phyloP scores from a whole-genome alignment of 2,888 invertebrate genomes.

The Charanyca ferruginea region DNA sequence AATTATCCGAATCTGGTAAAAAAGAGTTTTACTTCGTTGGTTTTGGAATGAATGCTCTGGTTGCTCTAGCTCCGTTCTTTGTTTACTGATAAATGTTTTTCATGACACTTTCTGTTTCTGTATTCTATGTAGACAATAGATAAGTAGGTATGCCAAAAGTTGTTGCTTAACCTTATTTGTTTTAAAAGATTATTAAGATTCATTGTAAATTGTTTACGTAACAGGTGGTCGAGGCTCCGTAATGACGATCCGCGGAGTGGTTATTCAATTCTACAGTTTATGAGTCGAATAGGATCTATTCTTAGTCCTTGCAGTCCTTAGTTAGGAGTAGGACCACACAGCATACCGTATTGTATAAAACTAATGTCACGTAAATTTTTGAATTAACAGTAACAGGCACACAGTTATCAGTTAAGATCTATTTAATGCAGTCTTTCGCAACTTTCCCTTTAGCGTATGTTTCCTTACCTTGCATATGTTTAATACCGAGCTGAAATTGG shows the following conservation, averaged over 20 bases:
- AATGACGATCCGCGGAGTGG: too few species aligned
- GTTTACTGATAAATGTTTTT: neutral
- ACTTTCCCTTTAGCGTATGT: constrained; percentile 50
- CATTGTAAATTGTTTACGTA: too few species aligned
- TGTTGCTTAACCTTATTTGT: too few species aligned
- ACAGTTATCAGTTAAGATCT: constrained; percentile 46
- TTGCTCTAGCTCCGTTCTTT: neutral
- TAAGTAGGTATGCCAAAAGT: too few species aligned
- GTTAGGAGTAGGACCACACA: too few species aligned
- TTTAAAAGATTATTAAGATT: too few species aligned
- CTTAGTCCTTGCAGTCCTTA: too few species aligned
- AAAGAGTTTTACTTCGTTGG: constrained; percentile 26
- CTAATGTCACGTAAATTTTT: neutral
- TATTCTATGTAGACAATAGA: too few species aligned
- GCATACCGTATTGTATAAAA: too few species aligned
- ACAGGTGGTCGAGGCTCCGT: too few species aligned
- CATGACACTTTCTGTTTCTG: neutral
- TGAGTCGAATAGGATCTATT: too few species aligned
- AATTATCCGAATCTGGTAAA: constrained; percentile 27
- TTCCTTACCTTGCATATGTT: constrained; percentile 49
- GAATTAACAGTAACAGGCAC: constrained; percentile 14
- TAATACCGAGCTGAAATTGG: constrained; percentile 39
- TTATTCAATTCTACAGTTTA: too few species aligned
- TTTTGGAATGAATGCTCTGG: constrained; percentile 2
- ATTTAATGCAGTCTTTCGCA: constrained; percentile 41